A percentile compares a stretch with the other conserved stretches of the same genome.
These are phyloP conservation scores for Hypothenemus hampei DNA, from an alignment of 1,140 invertebrate genomes.

Conservation along the genomic window DNA sequence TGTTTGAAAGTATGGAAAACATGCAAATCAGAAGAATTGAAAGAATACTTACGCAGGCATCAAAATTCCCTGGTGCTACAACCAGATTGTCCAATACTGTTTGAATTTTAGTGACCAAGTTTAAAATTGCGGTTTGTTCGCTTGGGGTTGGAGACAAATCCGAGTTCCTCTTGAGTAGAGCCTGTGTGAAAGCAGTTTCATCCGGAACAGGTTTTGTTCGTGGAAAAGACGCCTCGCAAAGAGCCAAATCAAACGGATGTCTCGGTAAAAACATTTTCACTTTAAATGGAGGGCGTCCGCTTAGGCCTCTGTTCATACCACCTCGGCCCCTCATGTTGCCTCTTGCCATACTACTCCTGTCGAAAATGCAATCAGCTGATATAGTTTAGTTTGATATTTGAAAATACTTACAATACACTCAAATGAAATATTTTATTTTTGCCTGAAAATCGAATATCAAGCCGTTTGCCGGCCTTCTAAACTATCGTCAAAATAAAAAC, in stretches of 20 bases:
- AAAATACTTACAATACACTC: background rate
- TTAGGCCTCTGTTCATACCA: conserved; percentile 65
- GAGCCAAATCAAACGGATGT: conserved; percentile 84
- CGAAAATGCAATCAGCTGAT: background rate
- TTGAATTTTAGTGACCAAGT: conserved; percentile 90
- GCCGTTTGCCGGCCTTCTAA: background rate
- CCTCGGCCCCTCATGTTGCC: conserved; percentile 57
- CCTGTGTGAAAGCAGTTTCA: conserved; percentile 80
- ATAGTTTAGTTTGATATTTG: background rate
- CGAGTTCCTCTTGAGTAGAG: conserved; percentile 82
- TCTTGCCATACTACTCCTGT: conserved; percentile 48
- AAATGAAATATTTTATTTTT: background rate
- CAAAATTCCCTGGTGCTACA: conserved; percentile 87
- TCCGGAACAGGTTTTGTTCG: conserved; percentile 77
- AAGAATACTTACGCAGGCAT: conserved; percentile 95
- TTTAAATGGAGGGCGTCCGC: conserved; percentile 57
- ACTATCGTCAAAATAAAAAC: background rate
- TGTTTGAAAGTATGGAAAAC: no score
- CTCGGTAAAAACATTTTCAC: conserved; percentile 72
- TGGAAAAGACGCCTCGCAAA: conserved; percentile 85
- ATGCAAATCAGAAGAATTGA: no score
- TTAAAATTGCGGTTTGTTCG: conserved; percentile 86
- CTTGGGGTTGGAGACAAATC: conserved; percentile 84
- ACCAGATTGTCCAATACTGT: conserved; percentile 89
- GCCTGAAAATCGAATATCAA: background rate